Percentiles rank a stretch among this genome's conserved stretches.
Conservation (phyloP, 2,797 vertebrate genomes). For the Coregonus sp. region DNA sequence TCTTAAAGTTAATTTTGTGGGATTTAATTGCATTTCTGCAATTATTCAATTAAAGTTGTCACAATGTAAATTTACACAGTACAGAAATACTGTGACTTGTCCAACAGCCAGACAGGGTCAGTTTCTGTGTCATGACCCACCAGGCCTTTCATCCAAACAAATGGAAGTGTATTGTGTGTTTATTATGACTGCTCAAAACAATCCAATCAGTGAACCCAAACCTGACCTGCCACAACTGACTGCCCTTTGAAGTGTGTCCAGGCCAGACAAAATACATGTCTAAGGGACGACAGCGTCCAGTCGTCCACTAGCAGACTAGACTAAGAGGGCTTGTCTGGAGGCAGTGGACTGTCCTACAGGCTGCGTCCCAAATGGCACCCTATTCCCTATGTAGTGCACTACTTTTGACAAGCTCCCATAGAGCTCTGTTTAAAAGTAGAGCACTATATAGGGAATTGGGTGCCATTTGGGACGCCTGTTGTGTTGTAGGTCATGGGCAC, state of each 20-base stretch:
- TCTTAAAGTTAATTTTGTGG: background rate
- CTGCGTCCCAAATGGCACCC: background rate
- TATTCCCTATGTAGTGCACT: background rate
- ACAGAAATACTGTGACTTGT: background rate
- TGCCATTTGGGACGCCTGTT: background rate
- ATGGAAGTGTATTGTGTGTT: conserved; percentile 7
- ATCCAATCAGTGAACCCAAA: conserved; percentile 28
- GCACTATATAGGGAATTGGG: background rate
- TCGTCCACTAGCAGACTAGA: conserved; percentile 17
- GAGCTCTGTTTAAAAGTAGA: background rate
- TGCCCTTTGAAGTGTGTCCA: conserved; percentile 41
- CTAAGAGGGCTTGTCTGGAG: conserved; percentile 32
- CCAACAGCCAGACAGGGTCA: background rate
- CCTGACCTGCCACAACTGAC: conserved; percentile 32
- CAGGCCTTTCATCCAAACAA: background rate
- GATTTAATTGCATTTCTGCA: background rate
- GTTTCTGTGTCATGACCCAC: background rate
- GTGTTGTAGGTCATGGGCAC: conserved; percentile 6
- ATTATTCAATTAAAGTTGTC: background rate
- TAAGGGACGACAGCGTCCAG: conserved; percentile 7
- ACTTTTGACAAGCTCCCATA: background rate
- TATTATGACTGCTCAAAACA: conserved; percentile 31
- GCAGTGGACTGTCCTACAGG: conserved; percentile 42
- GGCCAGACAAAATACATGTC: conserved; percentile 38
- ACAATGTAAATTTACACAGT: background rate